phyloP scores from a whole-genome alignment of 2,888 invertebrate genomes.

The Pollenia amentaria region DNA sequence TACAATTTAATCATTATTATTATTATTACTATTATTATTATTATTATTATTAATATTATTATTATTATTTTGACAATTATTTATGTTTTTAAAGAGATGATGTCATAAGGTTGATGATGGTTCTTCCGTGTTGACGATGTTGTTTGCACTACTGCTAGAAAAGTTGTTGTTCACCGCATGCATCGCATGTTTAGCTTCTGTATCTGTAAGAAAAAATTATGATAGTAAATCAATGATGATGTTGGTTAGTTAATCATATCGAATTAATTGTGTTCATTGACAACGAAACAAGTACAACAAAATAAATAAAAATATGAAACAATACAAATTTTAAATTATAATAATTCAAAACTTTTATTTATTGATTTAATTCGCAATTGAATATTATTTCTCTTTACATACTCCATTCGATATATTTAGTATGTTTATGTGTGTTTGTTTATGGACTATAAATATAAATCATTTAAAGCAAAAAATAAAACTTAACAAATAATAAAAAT shows the following conservation, averaged over 20 bases:
- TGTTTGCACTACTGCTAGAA: slow-evolving; percentile 43
- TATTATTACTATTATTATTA: slow-evolving; percentile 72
- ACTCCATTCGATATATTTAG: slow-evolving; percentile 34
- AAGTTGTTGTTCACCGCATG: slow-evolving; percentile 74
- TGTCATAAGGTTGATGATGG: slow-evolving; percentile 84
- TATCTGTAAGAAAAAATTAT: slow-evolving; percentile 63
- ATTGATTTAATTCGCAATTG: slow-evolving; percentile 59
- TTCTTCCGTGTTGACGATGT: slow-evolving; percentile 75
- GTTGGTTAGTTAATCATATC: not conserved
- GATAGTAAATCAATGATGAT: slow-evolving; percentile 23
- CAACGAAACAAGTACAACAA: slow-evolving; percentile 71
- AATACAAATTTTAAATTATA: slow-evolving; percentile 74
- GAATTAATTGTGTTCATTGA: slow-evolving; percentile 65
- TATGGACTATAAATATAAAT: slow-evolving; percentile 49
- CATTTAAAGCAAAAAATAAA: slow-evolving; percentile 42
- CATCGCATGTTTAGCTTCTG: slow-evolving; percentile 70
- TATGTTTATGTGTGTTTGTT: slow-evolving; percentile 5
- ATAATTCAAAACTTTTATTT: slow-evolving; percentile 78
- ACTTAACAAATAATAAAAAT: slow-evolving; percentile 73
- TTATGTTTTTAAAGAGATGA: slow-evolving; percentile 83
- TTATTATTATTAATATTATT: slow-evolving; percentile 35
- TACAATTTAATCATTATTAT: slow-evolving; percentile 36
- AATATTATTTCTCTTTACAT: slow-evolving; percentile 42
- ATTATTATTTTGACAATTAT: slow-evolving; percentile 76
- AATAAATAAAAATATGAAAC: slow-evolving; percentile 38